Evolutionary conservation across 1,140 invertebrate species (phyloP).

Genomic region (Neoseiulus cucumeris): DNA sequence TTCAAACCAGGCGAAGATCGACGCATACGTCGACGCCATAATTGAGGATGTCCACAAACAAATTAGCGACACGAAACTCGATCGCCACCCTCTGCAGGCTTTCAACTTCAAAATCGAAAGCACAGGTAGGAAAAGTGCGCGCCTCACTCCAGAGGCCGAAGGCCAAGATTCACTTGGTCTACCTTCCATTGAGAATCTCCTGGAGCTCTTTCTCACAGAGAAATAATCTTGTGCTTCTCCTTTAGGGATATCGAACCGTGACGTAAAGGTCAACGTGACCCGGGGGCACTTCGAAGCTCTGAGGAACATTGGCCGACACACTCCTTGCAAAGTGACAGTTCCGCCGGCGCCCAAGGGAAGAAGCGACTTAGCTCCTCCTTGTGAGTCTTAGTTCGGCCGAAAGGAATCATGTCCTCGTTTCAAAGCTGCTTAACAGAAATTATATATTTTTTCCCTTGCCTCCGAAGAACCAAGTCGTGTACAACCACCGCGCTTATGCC

Average conservation of each 20-base stretch:
- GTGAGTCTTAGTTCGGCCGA: background rate
- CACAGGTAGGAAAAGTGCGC: background rate
- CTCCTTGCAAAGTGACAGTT: background rate
- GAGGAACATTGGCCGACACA: background rate
- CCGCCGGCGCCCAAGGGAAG: background rate
- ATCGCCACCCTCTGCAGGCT: background rate
- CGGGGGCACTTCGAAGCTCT: background rate
- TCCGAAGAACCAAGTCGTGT: no score
- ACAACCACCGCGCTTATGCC: no score
- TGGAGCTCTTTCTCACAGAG: background rate
- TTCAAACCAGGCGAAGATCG: slow-evolving; percentile 1
- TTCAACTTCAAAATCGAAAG: background rate
- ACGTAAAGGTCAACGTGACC: background rate
- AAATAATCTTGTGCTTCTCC: background rate
- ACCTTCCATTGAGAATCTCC: background rate
- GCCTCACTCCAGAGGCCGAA: background rate
- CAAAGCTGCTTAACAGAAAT: no score
- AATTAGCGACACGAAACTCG: background rate
- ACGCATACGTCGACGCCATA: background rate
- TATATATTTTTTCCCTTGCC: no score
- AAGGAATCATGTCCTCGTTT: no score
- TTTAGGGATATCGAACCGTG: background rate
- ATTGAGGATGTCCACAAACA: background rate
- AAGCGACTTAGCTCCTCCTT: background rate
- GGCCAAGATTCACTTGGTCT: background rate